phyloP scores from a whole-genome alignment of 2,797 vertebrate species.

The Cephalopachus bancanus region DNA sequence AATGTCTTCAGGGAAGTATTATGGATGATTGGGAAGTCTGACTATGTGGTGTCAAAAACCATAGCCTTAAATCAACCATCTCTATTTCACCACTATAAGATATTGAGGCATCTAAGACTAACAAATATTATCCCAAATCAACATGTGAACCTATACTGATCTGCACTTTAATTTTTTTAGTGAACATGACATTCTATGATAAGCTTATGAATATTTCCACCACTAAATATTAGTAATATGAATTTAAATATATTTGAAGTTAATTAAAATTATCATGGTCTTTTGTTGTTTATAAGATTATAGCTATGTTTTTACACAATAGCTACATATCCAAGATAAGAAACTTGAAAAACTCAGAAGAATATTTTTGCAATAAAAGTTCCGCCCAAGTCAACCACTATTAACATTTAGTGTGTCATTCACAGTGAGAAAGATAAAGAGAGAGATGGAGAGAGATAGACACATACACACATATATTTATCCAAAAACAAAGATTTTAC shows the following conservation, averaged over 20 bases:
- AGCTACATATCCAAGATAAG: background rate
- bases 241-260: conserved; percentile 15
- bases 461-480: background rate
- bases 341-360: conserved; percentile 1
- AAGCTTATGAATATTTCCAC: background rate
- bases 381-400: background rate
- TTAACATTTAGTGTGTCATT: conserved; percentile 24
- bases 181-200: background rate
- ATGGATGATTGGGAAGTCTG: background rate
- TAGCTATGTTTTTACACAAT: background rate
- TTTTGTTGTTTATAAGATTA: conserved; percentile 55
- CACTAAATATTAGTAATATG: background rate
- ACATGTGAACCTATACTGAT: background rate
- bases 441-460: background rate
- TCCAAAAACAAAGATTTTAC: conserved; percentile 2
- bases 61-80: background rate
- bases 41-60: background rate
- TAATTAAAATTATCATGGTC: background rate
- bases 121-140: conserved; percentile 20
- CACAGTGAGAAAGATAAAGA: background rate
- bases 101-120: background rate
- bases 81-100: background rate
- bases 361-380: conserved; percentile 24
- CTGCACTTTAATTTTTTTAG: conserved; percentile 21
- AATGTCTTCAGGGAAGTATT: background rate